These are phyloP conservation scores for Girardia tigrina DNA, from an alignment of 2,888 invertebrate genomes.

Conservation along the genomic window DNA sequence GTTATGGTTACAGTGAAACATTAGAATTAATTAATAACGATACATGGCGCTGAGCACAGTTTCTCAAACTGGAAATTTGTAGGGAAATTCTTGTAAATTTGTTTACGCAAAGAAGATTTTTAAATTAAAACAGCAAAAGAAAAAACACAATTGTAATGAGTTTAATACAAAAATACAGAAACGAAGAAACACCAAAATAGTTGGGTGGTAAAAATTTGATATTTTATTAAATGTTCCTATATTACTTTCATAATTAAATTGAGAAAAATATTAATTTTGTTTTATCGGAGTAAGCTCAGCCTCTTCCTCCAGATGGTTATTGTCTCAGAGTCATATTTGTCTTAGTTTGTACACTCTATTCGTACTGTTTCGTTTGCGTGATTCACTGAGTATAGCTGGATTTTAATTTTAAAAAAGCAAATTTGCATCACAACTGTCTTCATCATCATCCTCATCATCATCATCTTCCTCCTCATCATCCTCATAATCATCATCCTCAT, in stretches of 20 bases:
- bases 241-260: slow-evolving; percentile 15
- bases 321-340: slow-evolving; percentile 23
- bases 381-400: slow-evolving; percentile 20
- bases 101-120: too few species aligned
- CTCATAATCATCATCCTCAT: neutral
- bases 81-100: too few species aligned
- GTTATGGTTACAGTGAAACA: slow-evolving; percentile 7
- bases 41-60: neutral
- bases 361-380: slow-evolving; percentile 23
- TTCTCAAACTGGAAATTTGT: neutral
- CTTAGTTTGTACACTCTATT: slow-evolving; percentile 18
- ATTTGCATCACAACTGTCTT: slow-evolving; percentile 18
- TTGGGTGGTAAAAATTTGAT: neutral
- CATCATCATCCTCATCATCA: slow-evolving; percentile 6
- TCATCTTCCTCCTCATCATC: neutral
- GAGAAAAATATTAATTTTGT: slow-evolving; percentile 21
- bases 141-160: neutral
- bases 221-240: slow-evolving; percentile 19
- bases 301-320: slow-evolving; percentile 23
- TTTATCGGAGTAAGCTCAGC: slow-evolving; percentile 23
- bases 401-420: slow-evolving; percentile 23
- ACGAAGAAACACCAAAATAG: neutral
- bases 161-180: neutral
- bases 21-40: slow-evolving; percentile 18
- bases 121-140: too few species aligned